A percentile compares a stretch with the other conserved stretches of the same genome.
These are phyloP conservation scores for Myripristis murdjan DNA, from an alignment of 2,797 vertebrate species.

Conservation along the genomic window DNA sequence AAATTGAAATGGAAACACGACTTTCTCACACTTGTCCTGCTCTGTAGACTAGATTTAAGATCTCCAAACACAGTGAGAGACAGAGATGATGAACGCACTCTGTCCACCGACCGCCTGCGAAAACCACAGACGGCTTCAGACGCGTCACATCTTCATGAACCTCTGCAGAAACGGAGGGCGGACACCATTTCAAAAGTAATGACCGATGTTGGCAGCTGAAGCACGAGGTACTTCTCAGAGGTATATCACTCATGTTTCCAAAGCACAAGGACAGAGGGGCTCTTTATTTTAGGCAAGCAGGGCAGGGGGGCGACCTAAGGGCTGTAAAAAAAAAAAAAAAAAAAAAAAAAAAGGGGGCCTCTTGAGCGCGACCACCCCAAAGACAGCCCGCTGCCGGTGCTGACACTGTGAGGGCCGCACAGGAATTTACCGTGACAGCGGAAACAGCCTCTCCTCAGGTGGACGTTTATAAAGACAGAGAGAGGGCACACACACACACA, in stretches of 20 bases:
- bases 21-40: no score
- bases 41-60: no score
- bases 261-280: constrained; percentile 72
- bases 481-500: constrained; percentile 1
- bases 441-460: constrained; percentile 82
- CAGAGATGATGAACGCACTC: no score
- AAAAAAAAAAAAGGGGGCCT: constrained; percentile 69
- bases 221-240: constrained; percentile 58
- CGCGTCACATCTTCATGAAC: constrained; percentile 1
- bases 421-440: constrained; percentile 82
- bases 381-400: constrained; percentile 62
- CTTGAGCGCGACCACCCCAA: constrained; percentile 76
- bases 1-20: no score
- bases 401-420: constrained; percentile 70
- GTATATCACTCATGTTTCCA: constrained; percentile 62
- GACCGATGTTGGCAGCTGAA: constrained; percentile 47
- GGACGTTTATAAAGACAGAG: constrained; percentile 70
- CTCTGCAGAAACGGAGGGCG: background rate
- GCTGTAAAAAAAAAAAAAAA: no score
- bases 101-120: no score
- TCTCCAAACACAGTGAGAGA: no score
- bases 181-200: constrained; percentile 17
- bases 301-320: constrained; percentile 64
- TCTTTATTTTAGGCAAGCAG: constrained; percentile 76
- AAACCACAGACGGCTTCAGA: no score